Conservation (phyloP, 1,140 invertebrate species). For the Scaptodrosophila lebanonensis region DNA sequence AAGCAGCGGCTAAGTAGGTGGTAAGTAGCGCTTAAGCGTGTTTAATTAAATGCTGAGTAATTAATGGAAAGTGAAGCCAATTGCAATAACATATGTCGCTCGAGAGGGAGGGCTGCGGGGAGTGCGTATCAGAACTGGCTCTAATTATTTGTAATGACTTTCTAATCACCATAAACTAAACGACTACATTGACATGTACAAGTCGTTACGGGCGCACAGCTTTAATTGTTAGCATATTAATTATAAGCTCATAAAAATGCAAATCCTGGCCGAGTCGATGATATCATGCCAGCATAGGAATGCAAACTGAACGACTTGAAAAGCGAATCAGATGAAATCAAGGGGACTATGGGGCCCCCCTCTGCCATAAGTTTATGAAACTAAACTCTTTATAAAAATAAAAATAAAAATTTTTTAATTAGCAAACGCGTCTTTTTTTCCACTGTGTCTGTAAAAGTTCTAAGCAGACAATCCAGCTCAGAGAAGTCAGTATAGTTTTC, state of each 20-base stretch:
- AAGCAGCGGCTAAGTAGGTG: slow-evolving; percentile 70
- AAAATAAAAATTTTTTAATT: too few species aligned
- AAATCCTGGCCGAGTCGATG: slow-evolving; percentile 33
- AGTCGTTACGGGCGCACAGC: slow-evolving; percentile 39
- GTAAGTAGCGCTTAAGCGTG: slow-evolving; percentile 74
- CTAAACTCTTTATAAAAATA: too few species aligned
- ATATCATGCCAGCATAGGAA: slow-evolving; percentile 19
- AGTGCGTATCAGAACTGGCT: slow-evolving; percentile 4
- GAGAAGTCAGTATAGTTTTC: too few species aligned
- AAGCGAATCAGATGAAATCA: too few species aligned
- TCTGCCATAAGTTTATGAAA: too few species aligned
- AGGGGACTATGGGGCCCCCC: too few species aligned
- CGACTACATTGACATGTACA: slow-evolving; percentile 3
- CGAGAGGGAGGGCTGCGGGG: neutral
- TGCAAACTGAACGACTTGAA: neutral
- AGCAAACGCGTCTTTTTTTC: too few species aligned
- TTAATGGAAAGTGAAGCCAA: slow-evolving; percentile 55
- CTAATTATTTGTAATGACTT: slow-evolving; percentile 67
- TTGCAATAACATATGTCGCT: too few species aligned
- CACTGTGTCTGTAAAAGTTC: too few species aligned
- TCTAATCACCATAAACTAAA: slow-evolving; percentile 59
- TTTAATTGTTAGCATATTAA: slow-evolving; percentile 71
- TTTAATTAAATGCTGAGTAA: slow-evolving; percentile 76
- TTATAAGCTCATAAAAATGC: slow-evolving; percentile 62
- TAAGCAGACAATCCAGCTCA: too few species aligned